Conservation (phyloP, 2,113 vertebrate species). For the Odocoileus hemionus region DNA sequence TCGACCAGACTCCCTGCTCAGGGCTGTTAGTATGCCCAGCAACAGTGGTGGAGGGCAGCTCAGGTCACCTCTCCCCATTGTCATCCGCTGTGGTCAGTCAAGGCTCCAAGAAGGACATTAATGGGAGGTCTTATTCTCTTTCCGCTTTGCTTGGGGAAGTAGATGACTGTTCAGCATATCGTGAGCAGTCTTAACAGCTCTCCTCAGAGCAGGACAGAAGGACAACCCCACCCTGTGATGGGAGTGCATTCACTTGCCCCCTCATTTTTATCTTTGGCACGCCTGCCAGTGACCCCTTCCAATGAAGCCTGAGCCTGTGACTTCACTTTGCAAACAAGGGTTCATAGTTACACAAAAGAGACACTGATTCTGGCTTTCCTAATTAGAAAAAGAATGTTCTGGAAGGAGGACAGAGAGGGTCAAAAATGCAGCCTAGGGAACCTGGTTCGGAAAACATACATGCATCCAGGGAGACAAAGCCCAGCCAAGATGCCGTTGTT, state of each 20-base stretch:
- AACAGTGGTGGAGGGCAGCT: neutral
- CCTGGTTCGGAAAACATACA: neutral
- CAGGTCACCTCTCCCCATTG: neutral
- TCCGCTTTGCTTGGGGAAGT: neutral
- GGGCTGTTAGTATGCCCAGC: neutral
- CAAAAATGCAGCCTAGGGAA: neutral
- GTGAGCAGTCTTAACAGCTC: neutral
- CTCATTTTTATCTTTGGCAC: neutral
- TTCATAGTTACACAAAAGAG: neutral
- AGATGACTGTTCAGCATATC: neutral
- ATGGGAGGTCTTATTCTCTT: neutral
- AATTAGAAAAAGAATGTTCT: neutral
- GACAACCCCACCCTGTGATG: neutral
- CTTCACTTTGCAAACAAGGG: neutral
- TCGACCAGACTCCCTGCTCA: neutral
- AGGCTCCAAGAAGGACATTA: neutral
- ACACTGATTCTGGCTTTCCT: neutral
- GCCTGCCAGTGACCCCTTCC: neutral
- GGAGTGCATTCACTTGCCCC: fast-evolving
- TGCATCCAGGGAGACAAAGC: neutral
- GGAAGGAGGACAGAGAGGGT: neutral
- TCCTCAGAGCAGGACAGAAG: neutral
- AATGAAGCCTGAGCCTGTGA: neutral
- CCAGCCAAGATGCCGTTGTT: neutral
- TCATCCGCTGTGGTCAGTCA: neutral